Percentiles rank a stretch among this genome's conserved stretches.
phyloP scores from a whole-genome alignment of 1,140 invertebrate species.

The Drosophila malerkotliana region DNA sequence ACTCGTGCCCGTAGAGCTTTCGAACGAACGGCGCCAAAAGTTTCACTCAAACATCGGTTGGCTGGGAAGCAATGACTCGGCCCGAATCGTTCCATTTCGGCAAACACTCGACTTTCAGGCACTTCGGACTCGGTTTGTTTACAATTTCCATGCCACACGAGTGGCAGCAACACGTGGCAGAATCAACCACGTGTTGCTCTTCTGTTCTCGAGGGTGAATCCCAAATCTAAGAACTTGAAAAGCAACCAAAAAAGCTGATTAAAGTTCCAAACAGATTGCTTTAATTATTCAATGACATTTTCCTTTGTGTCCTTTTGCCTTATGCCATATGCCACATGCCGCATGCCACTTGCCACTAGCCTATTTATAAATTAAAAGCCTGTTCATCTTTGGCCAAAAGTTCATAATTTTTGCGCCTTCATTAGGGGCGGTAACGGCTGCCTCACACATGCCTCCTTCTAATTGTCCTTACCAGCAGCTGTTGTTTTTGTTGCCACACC shows the following conservation, averaged over 20 bases:
- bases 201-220: too few relatives aligned
- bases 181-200: constrained; percentile 18
- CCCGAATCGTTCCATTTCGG: constrained; percentile 2
- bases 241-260: constrained; percentile 2
- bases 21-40: constrained; percentile 32
- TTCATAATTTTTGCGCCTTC: constrained; percentile 74
- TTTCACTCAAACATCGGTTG: constrained; percentile 67
- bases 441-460: constrained; percentile 36
- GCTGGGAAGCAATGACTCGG: constrained; percentile 27
- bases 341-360: constrained; percentile 6
- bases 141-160: constrained; percentile 33
- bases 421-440: constrained; percentile 43
- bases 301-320: neutral
- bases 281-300: constrained; percentile 4
- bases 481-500: constrained; percentile 10
- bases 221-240: too few relatives aligned
- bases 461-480: constrained; percentile 65
- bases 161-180: constrained; percentile 6
- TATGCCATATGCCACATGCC: neutral
- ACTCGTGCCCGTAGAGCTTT: constrained; percentile 53
- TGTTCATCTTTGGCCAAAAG: constrained; percentile 71
- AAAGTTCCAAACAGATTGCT: constrained; percentile 1
- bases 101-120: constrained; percentile 11
- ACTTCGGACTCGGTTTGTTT: constrained; percentile 60
- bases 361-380: constrained; percentile 69